Evolutionary conservation across 2,113 vertebrate genomes (phyloP).

Genomic region (Gadus chalcogrammus): DNA sequence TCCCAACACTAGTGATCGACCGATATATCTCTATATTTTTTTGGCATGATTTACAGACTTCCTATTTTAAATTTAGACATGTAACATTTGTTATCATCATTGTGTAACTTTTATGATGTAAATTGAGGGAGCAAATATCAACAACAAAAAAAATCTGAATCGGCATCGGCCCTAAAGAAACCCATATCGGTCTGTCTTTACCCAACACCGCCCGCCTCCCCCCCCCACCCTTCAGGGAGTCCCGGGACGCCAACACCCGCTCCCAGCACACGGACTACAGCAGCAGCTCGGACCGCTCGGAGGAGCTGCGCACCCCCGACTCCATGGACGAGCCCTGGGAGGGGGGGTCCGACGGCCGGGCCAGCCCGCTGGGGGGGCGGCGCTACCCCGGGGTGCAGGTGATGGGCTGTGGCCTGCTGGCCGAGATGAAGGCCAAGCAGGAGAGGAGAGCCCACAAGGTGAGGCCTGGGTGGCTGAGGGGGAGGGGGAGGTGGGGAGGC

Average conservation of each 20-base stretch:
- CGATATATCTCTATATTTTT: no score
- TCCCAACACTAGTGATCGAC: no score
- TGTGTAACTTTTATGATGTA: no score
- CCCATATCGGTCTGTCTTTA: no score
- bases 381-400: slow-evolving; percentile 84
- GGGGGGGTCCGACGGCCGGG: slow-evolving; percentile 70
- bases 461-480: no score
- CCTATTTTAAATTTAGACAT: no score
- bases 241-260: slow-evolving; percentile 42
- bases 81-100: no score
- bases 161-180: no score
- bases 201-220: not conserved
- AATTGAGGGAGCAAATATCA: no score
- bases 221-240: slow-evolving; percentile 35
- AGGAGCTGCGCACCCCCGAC: slow-evolving; percentile 86
- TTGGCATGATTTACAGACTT: no score
- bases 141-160: no score
- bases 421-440: slow-evolving; percentile 98
- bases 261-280: slow-evolving; percentile 68
- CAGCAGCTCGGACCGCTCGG: slow-evolving; percentile 77
- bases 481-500: no score
- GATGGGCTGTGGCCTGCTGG: slow-evolving; percentile 90
- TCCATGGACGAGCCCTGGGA: slow-evolving; percentile 82
- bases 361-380: slow-evolving; percentile 85
- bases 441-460: slow-evolving; percentile 92